phyloP scores from a whole-genome alignment of 2,888 invertebrate species.

The Pristionchus fissidentatus region DNA sequence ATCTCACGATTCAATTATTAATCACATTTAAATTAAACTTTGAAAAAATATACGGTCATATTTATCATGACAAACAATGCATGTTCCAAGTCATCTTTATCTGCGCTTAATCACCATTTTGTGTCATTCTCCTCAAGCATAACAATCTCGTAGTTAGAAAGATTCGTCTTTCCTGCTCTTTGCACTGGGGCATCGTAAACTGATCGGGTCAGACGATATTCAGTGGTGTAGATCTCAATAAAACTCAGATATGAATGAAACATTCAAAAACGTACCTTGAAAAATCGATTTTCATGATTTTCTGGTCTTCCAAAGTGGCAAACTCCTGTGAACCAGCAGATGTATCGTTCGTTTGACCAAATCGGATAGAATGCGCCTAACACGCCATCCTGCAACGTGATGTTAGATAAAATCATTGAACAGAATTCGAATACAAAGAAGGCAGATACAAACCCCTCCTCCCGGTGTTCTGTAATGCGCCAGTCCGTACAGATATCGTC shows the following conservation, averaged over 20 bases:
- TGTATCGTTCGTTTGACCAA: not conserved
- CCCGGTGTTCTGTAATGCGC: not conserved
- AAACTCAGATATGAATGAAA: not conserved
- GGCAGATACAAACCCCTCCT: slow-evolving; percentile 10
- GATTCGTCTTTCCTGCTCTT: not conserved
- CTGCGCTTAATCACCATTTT: not conserved
- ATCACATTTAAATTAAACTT: too few species aligned
- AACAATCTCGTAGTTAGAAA: slow-evolving; percentile 1
- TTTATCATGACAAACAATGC: too few species aligned
- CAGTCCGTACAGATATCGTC: not conserved
- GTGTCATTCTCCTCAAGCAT: slow-evolving; percentile 22
- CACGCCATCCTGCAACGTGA: not conserved
- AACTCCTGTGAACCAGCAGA: slow-evolving; percentile 38
- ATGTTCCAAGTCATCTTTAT: too few species aligned
- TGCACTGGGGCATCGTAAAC: not conserved
- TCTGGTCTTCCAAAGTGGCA: slow-evolving; percentile 5
- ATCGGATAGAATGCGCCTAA: slow-evolving; percentile 15
- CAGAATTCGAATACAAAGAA: not conserved
- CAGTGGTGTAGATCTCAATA: slow-evolving; percentile 28
- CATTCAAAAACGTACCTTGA: not conserved
- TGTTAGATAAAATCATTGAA: not conserved
- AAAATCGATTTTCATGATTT: not conserved
- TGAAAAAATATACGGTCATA: too few species aligned
- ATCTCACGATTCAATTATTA: too few species aligned
- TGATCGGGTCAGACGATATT: not conserved